These are phyloP conservation scores for Lemur catta DNA, from an alignment of 2,797 vertebrate species.

Conservation along the genomic window DNA sequence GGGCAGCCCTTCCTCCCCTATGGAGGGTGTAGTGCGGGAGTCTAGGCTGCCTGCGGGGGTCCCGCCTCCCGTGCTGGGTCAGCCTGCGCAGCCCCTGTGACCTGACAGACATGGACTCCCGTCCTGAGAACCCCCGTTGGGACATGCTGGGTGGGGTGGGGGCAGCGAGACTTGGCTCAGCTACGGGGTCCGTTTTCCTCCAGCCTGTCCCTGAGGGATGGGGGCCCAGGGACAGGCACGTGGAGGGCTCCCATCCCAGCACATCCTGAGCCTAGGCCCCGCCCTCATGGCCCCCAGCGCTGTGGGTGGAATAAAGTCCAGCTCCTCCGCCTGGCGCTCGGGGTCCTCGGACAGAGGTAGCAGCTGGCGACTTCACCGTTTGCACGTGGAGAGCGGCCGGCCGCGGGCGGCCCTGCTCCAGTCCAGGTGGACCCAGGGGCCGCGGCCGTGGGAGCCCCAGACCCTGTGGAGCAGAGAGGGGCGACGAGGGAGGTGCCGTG, in stretches of 20 bases:
- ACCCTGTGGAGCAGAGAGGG: not conserved
- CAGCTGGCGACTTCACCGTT: not conserved
- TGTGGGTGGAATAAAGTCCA: not conserved
- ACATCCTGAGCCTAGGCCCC: no score
- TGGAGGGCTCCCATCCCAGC: not conserved
- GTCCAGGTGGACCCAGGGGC: no score
- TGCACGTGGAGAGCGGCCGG: not conserved
- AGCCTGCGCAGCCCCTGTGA: no score
- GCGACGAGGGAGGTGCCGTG: accelerated
- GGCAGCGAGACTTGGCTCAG: not conserved
- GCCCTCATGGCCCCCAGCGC: no score
- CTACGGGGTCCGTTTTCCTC: not conserved
- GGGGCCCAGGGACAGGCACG: not conserved
- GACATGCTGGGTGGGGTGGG: not conserved
- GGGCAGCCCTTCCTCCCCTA: not conserved
- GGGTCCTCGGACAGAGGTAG: not conserved
- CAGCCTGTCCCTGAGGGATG: not conserved
- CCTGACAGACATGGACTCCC: not conserved
- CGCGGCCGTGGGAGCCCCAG: no score
- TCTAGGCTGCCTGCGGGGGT: not conserved
- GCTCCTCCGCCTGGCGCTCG: not conserved
- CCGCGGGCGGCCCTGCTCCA: no score
- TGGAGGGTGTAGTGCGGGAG: accelerated
- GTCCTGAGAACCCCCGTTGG: no score
- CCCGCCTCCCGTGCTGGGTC: no score